phyloP scores from a whole-genome alignment of 2,113 vertebrate genomes.

The Sarotherodon lohbergeri region DNA sequence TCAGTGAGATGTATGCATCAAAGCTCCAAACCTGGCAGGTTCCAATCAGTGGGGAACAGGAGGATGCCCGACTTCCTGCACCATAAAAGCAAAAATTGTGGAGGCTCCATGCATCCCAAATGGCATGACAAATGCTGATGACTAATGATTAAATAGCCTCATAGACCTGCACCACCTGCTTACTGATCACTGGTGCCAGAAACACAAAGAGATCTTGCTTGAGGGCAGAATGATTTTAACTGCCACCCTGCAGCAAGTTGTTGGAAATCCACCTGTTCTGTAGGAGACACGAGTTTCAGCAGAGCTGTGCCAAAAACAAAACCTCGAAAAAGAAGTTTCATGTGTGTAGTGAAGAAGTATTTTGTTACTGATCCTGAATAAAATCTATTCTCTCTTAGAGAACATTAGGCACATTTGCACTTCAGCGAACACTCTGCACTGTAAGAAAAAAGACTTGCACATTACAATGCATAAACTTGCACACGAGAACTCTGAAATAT shows the following conservation, averaged over 20 bases:
- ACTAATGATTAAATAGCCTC: conserved; percentile 28
- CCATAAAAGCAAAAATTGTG: background rate
- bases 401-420: background rate
- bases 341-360: background rate
- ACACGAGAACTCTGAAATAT: background rate
- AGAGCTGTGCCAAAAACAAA: background rate
- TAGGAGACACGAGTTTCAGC: background rate
- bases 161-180: conserved; percentile 45
- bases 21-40: background rate
- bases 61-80: background rate
- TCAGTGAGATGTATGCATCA: background rate
- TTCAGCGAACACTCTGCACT: background rate
- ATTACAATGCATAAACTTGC: background rate
- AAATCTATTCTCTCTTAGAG: background rate
- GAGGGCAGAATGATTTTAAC: background rate
- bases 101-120: conserved; percentile 7
- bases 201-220: background rate
- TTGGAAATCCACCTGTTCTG: background rate
- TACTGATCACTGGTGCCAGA: background rate
- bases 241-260: background rate
- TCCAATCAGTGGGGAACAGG: background rate
- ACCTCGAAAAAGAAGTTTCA: background rate
- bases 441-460: background rate
- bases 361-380: background rate
- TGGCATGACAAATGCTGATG: conserved; percentile 29